phyloP scores from a whole-genome alignment of 2,113 vertebrate genomes.

The Phaetusa simplex region DNA sequence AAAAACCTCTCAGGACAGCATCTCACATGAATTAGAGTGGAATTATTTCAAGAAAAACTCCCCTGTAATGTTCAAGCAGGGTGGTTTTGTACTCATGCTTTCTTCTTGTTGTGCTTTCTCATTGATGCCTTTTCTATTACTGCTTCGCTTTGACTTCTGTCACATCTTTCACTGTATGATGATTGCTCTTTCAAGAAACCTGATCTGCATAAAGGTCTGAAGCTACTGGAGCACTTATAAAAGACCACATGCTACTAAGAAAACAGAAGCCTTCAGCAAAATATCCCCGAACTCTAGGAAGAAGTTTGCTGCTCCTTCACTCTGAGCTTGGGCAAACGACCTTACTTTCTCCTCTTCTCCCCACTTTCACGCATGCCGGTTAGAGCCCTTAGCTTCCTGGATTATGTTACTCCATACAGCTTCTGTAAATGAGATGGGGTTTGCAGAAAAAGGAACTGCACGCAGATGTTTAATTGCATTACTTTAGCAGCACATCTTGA shows the following conservation, averaged over 20 bases:
- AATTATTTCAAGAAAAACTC: background rate
- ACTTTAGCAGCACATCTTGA: conserved; percentile 35
- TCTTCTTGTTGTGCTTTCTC: background rate
- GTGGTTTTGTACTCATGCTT: background rate
- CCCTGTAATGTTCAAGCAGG: background rate
- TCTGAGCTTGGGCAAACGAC: background rate
- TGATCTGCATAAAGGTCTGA: background rate
- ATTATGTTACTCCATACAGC: background rate
- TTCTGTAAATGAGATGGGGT: background rate
- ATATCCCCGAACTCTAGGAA: background rate
- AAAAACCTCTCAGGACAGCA: background rate
- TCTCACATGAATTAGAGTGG: background rate
- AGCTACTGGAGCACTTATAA: background rate
- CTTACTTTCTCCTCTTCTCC: background rate
- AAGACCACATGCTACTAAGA: background rate
- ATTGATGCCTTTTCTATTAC: background rate
- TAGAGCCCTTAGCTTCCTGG: background rate
- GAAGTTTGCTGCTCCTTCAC: background rate
- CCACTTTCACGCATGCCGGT: background rate
- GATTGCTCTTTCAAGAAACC: background rate
- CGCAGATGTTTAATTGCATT: conserved; percentile 2
- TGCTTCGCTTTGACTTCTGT: background rate
- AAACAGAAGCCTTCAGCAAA: background rate
- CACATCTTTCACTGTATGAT: background rate
- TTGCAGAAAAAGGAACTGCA: background rate